These are phyloP conservation scores for Sycobia sp. DNA, from an alignment of 1,140 invertebrate genomes.

Conservation along the genomic window DNA sequence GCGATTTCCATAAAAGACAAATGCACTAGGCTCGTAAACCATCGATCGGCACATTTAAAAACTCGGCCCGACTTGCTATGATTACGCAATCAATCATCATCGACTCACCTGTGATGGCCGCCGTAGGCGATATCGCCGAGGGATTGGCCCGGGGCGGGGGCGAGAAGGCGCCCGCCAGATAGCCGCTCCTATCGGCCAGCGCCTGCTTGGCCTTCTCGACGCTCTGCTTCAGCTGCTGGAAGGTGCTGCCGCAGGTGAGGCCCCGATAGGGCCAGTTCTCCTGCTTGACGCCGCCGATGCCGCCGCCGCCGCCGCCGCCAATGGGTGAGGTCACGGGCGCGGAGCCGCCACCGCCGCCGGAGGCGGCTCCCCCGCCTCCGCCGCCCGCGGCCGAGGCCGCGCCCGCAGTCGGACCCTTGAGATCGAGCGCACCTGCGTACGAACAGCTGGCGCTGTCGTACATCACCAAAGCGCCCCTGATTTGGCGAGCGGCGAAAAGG, in stretches of 20 bases:
- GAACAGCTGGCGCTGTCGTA: conserved; percentile 87
- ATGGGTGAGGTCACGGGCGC: no score
- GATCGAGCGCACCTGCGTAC: conserved; percentile 82
- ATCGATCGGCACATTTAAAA: no score
- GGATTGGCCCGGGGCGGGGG: conserved; percentile 57
- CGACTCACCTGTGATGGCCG: conserved; percentile 58
- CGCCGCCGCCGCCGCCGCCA: conserved; percentile 42
- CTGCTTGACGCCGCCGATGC: conserved; percentile 54
- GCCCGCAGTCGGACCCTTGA: conserved; percentile 71
- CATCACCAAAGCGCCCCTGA: conserved; percentile 68
- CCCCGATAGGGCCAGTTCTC: conserved; percentile 63
- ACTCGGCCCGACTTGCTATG: no score
- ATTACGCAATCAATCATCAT: no score
- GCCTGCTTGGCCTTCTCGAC: conserved; percentile 88
- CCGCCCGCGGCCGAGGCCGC: conserved; percentile 47
- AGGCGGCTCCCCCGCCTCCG: conserved; percentile 54
- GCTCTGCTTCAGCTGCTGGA: conserved; percentile 85
- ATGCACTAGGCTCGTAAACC: no score
- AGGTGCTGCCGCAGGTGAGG: conserved; percentile 67
- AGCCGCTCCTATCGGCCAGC: conserved; percentile 63
- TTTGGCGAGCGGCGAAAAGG: neutral
- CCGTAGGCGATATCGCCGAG: conserved; percentile 54
- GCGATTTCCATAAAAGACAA: no score
- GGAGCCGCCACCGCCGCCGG: conserved; percentile 46
- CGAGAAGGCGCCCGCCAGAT: conserved; percentile 59